phyloP scores from a whole-genome alignment of 2,888 invertebrate species.

The Pterobdella sp. region DNA sequence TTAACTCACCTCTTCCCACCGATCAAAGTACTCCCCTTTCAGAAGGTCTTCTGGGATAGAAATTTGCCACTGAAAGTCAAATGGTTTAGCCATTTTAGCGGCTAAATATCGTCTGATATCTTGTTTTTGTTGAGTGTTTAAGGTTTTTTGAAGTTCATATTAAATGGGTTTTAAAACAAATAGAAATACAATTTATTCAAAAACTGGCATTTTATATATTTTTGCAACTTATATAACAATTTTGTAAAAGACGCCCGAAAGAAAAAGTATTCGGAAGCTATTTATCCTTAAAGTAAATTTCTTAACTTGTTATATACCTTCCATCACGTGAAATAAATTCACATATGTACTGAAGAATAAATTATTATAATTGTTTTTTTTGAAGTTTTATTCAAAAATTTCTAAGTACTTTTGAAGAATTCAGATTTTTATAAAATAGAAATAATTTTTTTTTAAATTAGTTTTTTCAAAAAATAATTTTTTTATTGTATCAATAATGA shows the following conservation, averaged over 20 bases:
- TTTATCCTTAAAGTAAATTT: neutral
- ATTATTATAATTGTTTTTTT: slow-evolving; percentile 3
- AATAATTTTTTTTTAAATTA: neutral
- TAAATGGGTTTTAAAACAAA: too few relatives aligned
- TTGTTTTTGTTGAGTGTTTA: too few relatives aligned
- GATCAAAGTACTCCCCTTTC: slow-evolving; percentile 81
- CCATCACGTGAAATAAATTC: neutral
- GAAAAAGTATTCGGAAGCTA: neutral
- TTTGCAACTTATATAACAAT: too few relatives aligned
- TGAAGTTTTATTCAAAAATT: neutral
- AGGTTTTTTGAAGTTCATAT: too few relatives aligned
- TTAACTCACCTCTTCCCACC: slow-evolving; percentile 78
- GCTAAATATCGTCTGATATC: too few relatives aligned
- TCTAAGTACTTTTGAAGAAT: neutral
- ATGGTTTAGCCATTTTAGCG: slow-evolving; percentile 70
- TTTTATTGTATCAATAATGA: neutral
- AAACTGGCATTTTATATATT: too few relatives aligned
- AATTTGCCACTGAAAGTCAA: slow-evolving; percentile 96
- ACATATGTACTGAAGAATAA: slow-evolving; percentile 3
- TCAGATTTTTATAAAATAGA: neutral
- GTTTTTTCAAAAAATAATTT: neutral
- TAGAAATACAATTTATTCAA: too few relatives aligned
- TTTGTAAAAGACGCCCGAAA: too few relatives aligned
- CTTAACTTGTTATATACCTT: neutral
- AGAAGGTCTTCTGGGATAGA: slow-evolving; percentile 79